Percentiles rank a stretch among this genome's conserved stretches.
Evolutionary conservation across 2,113 vertebrate genomes (phyloP).

Genomic region (Chascanopsetta lugubris): DNA sequence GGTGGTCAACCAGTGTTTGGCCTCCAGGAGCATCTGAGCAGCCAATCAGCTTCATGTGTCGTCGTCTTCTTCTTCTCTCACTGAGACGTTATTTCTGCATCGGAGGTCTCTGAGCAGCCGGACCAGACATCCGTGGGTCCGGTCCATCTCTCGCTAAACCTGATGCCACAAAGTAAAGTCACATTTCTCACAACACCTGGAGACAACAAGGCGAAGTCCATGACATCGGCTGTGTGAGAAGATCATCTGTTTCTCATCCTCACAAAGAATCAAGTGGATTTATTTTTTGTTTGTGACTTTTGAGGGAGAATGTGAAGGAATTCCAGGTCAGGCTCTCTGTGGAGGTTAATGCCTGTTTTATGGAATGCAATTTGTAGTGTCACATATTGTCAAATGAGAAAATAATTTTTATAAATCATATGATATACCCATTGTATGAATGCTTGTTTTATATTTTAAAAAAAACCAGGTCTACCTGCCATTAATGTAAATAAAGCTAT

Average conservation of each 20-base stretch:
- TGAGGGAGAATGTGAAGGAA: background rate
- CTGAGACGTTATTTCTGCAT: too few relatives aligned
- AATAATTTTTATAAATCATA: background rate
- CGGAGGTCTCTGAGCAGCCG: background rate
- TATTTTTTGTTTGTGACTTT: background rate
- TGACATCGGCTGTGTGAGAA: background rate
- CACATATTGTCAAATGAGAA: background rate
- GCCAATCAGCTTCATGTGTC: background rate
- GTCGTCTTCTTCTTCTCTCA: background rate
- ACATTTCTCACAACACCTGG: too few relatives aligned
- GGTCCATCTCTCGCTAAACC: too few relatives aligned
- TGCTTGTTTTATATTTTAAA: constrained; percentile 23
- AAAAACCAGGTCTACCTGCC: background rate
- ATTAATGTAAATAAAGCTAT: background rate
- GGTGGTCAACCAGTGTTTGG: constrained; percentile 97
- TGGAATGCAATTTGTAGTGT: background rate
- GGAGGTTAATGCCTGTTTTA: background rate
- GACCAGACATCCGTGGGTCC: background rate
- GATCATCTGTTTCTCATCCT: background rate
- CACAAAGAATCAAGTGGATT: background rate
- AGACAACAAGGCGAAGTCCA: background rate
- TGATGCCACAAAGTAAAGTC: background rate
- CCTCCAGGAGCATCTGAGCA: constrained; percentile 71
- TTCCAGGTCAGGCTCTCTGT: background rate
- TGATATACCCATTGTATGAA: constrained; percentile 13